Evolutionary conservation across 2,797 vertebrate species (phyloP), one percentile per base, ranked within the genome.

Genomic region (Neosilurus mollespiculum): DNA sequence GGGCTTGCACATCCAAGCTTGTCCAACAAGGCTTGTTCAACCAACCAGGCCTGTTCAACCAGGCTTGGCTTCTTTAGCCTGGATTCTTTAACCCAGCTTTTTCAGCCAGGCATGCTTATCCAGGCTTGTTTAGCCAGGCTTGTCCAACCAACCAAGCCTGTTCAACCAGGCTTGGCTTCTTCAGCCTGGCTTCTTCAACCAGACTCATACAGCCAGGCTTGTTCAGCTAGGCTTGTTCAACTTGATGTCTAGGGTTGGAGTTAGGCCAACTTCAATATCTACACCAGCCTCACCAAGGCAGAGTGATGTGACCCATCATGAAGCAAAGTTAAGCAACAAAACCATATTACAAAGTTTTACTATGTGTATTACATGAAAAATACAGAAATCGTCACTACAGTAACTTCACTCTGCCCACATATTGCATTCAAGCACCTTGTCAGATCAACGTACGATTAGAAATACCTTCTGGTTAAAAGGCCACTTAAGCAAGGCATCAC

Each of bases 381-480:
- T n/a, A 24, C 70, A 53, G 5, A 72, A 15, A 53, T 24, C 3
- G 9, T 26, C 54, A 73, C 16, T 7, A 24, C 37, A 43, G 22
- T 61, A 61, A n/a, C 12, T 65, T 70, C 67, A 26, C n/a, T 18
- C 15, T 24, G 26, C 16, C 53, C 18, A 59, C 10, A 58, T 58
- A 20, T 61, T 7, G 8, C 58, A n/a, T 77, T 77, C 4, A 16
- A 51, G 75, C 22, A 43, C 51, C 16, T 0, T 26, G 15, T 34
- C n/a, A 54, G 5, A n/a, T 4, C 9, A 49, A 20, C 0, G 12
- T 11, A 20, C 4, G 18, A 30, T 73, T 34, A 54, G 53, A 37
- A 90, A 88, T 86, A 97, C 98, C 97, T 99, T 99, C 90, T 99
- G 98, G 90, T 98, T 98, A 87, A 99, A 99, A 85, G 98, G 98